phyloP scores from a whole-genome alignment of 1,140 invertebrate genomes.

The Oedothorax gibbosus region DNA sequence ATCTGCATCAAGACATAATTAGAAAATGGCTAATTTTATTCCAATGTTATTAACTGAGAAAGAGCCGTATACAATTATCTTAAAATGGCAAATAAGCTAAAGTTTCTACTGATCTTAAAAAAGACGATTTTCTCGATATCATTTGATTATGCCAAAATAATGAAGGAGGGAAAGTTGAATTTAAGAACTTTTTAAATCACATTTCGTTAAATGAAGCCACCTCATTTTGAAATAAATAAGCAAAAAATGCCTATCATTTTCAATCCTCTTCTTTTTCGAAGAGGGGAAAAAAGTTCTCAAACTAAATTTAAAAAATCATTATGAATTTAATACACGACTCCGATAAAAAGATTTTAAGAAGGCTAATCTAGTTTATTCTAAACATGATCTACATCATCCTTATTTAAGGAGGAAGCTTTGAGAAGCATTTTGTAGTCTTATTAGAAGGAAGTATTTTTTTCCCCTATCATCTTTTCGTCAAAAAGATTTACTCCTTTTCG shows the following conservation, averaged over 20 bases:
- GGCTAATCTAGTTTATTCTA: conserved; percentile 43
- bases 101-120: conserved; percentile 6
- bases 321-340: conserved; percentile 42
- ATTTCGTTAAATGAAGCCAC: conserved; percentile 24
- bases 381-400: conserved; percentile 32
- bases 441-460: background rate
- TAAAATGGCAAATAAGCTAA: conserved; percentile 5
- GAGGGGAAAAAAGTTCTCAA: conserved; percentile 7
- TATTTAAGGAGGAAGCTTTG: conserved; percentile 35
- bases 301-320: conserved; percentile 29
- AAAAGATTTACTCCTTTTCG: conserved; percentile 54
- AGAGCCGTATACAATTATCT: conserved; percentile 13
- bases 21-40: conserved; percentile 20
- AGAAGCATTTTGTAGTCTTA: conserved; percentile 30
- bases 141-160: conserved; percentile 22
- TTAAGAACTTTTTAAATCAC: conserved; percentile 31
- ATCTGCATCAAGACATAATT: conserved; percentile 13
- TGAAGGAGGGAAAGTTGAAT: conserved; percentile 9
- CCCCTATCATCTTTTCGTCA: conserved; percentile 21
- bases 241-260: background rate
- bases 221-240: background rate
- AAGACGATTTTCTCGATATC: background rate
- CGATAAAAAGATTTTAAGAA: conserved; percentile 29
- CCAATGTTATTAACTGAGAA: conserved; percentile 27
- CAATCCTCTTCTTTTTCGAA: conserved; percentile 4